Evolutionary conservation across 2,797 vertebrate genomes (phyloP), one percentile per base, ranked within the genome.

Genomic region (Acanthis flammea): DNA sequence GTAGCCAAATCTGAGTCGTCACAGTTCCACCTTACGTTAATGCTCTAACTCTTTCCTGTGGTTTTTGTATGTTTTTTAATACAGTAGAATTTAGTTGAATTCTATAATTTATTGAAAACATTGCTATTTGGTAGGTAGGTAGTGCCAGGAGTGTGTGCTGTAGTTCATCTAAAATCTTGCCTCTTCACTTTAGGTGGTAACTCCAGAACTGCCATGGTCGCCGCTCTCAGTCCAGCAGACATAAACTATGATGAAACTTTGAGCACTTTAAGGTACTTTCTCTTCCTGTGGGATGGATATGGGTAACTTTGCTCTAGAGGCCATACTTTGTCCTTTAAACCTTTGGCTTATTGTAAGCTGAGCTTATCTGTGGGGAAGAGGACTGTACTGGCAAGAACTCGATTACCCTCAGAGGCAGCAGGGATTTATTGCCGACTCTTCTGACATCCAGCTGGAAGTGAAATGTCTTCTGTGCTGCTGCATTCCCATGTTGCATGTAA

Each of bases 231-330:
- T 97, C 99, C 99, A 15, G 99, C 99, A 91, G 99, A 99, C 90
- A 99, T 99, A 91, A 99, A 99, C 98, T 99, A 99, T 1, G 99
- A 99, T 95, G 99, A 99, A 98, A 99, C 99, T 39, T 97, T 99
- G 93, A 99, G 99, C 98, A 99, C 99, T 47, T 98, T 99, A 93
- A 99, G 99, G 99, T 99, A 98, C 19, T 79, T 50, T 47, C 4
- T 12, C 67, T 48, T 74, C 9, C 53, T 68, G 21, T 65, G 50
- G 37, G 37, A 4, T 50, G 21, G 12, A 2, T 67, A 3, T 45
- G 44, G 42, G 44, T 82, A 35, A 8, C 61, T 95, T 67, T 65
- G 45, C 77, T 92, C 71, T 72, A n/a, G 24, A 71, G 54, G 54
- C 35, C 75, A 33, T 33, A 12, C 50, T 65, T 37, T 61, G 6